Evolutionary conservation across 2,888 invertebrate species (phyloP).

Genomic region (Tachina lurida): DNA sequence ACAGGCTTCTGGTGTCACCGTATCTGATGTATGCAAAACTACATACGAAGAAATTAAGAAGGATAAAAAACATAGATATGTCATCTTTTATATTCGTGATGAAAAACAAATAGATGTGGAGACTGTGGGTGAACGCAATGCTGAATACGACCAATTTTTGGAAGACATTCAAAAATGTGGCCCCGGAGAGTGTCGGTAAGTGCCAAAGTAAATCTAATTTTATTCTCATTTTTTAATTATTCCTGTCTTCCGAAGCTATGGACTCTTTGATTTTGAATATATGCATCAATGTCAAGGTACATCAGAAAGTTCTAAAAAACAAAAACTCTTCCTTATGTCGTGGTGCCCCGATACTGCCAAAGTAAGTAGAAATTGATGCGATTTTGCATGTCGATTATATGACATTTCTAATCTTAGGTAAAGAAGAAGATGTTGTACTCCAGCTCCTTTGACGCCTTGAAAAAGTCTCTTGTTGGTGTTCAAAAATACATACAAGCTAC

Average conservation of each 20-base stretch:
- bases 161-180: conserved; percentile 96
- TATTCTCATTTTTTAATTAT: not conserved
- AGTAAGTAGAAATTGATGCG: conserved; percentile 82
- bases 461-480: conserved; percentile 97
- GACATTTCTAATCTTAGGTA: conserved; percentile 81
- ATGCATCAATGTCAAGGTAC: conserved; percentile 98
- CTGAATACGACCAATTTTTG: conserved; percentile 96
- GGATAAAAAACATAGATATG: conserved; percentile 98
- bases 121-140: conserved; percentile 93
- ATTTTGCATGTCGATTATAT: not conserved
- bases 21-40: conserved; percentile 96
- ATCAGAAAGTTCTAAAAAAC: conserved; percentile 98
- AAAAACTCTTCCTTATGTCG: conserved; percentile 98
- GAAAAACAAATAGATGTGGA: conserved; percentile 98
- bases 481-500: conserved; percentile 99
- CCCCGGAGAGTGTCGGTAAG: conserved; percentile 94
- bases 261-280: conserved; percentile 98
- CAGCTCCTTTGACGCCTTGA: conserved; percentile 98
- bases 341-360: conserved; percentile 99
- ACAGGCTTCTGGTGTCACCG: conserved; percentile 97
- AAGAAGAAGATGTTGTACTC: conserved; percentile 94
- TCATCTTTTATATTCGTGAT: conserved; percentile 97
- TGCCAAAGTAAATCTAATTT: conserved; percentile 6
- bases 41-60: conserved; percentile 99
- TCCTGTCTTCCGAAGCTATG: conserved; percentile 86